Base-by-base conservation (phyloP, 2,888 invertebrate species). In the Calliphora vomitoria region DNA sequence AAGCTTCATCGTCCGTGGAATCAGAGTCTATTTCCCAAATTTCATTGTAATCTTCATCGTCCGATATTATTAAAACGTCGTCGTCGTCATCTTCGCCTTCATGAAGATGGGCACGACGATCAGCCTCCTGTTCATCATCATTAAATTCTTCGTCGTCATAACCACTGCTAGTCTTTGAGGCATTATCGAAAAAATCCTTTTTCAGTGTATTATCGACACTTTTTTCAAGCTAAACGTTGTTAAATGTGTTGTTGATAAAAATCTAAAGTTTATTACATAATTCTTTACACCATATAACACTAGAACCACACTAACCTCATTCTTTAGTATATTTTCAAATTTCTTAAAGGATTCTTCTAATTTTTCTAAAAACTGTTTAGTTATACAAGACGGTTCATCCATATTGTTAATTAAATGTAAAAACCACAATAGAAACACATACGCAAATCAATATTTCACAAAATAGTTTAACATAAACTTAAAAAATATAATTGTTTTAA, bases 101-200 rank as follows among this genome's bases (percentile, higher is more conserved):
- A 47, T 62, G 11, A 35, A 50, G 50, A 35, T 11, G 6, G 13
- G 35, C 13, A 25, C 8, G 2, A 18, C 35, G 15, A 15, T 13
- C 20, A 11, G 20, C 44, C 1, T 53, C 68, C 13, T 47, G 38
- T n/a, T 62, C 81, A 31, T 74, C 20, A 11, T 78, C 82, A 68
- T 74, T 79, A n/a, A 53, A 60, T 35, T 86, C 82, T 74, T 78
- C 82, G n/a, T 78, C 75, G 35, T 60, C 78, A 55, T 68, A 78
- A n/a, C 78, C 86, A 60, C 76, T 85, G 38, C 72, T 82, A 10
- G 78, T 18, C 55, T 78, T 86, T 13, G 82, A 86, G 11, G 60
- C 50, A 41, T 82, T 85, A 58, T 85, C 81, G 47, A 78, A 31
- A 50, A 50, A 74, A 13, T 60, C 71, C 8, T 13, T 81, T 38